phyloP scores from a whole-genome alignment of 2,888 invertebrate genomes.

The Geophilus truncorum region DNA sequence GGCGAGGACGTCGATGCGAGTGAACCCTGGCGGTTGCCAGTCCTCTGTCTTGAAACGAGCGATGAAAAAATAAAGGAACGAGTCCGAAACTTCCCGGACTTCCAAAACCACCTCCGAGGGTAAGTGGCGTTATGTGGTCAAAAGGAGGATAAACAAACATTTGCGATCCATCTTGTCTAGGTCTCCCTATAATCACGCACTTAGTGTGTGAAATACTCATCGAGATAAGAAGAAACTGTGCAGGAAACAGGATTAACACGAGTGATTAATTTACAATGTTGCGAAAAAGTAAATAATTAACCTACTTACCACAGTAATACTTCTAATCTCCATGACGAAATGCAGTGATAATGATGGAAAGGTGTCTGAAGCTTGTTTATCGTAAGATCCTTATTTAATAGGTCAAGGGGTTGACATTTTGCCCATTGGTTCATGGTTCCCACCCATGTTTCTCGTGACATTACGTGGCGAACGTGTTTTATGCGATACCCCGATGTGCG shows the following conservation, averaged over 20 bases:
- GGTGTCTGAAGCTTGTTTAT: background rate
- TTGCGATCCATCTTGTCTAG: background rate
- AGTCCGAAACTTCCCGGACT: background rate
- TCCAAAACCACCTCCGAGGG: background rate
- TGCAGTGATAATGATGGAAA: background rate
- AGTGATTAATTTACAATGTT: background rate
- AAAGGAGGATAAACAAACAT: background rate
- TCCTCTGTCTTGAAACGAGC: background rate
- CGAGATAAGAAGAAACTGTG: background rate
- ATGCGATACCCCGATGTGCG: background rate
- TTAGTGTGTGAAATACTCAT: background rate
- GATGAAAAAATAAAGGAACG: background rate
- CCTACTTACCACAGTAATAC: background rate
- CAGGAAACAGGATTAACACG: background rate
- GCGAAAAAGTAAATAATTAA: background rate
- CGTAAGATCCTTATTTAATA: background rate
- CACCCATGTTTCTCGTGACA: background rate
- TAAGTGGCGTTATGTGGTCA: background rate
- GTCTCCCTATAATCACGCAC: background rate
- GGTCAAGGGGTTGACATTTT: background rate
- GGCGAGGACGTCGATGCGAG: too few relatives aligned
- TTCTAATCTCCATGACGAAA: background rate
- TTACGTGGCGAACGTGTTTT: background rate
- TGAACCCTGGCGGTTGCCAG: background rate
- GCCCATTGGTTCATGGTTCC: background rate